Evolutionary conservation across 53 echinoderm and acorn worm species (phyloP).

Genomic region (Actinopyga echinites): DNA sequence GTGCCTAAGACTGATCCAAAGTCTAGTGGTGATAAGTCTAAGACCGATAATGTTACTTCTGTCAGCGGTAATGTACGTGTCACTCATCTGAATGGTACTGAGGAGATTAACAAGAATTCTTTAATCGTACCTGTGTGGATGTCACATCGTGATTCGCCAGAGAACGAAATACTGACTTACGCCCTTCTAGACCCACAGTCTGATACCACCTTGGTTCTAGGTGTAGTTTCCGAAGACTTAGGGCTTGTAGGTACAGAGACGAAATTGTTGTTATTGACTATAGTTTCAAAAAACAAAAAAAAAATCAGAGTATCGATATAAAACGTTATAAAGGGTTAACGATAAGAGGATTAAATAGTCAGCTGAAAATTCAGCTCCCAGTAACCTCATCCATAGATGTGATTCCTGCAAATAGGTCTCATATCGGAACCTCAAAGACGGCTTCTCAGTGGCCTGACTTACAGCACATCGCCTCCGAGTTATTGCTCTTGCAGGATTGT

Average conservation of each 20-base stretch:
- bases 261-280: conserved; percentile 47
- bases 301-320: too few relatives aligned
- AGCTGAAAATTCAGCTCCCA: too few relatives aligned
- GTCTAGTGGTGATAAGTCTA: too few relatives aligned
- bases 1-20: too few relatives aligned
- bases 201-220: conserved; percentile 61
- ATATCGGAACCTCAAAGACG: too few relatives aligned
- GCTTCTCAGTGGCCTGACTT: conserved; percentile 33
- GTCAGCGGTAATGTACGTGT: neutral
- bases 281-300: too few relatives aligned
- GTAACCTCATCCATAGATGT: neutral
- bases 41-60: too few relatives aligned
- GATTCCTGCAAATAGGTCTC: neutral
- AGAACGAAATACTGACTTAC: conserved; percentile 31
- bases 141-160: neutral
- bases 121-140: conserved; percentile 41
- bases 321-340: too few relatives aligned
- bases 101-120: neutral
- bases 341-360: too few relatives aligned
- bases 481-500: too few relatives aligned
- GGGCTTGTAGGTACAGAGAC: conserved; percentile 8
- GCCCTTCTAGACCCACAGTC: conserved; percentile 59
- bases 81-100: neutral
- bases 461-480: conserved; percentile 15
- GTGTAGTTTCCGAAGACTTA: conserved; percentile 16